Base-by-base conservation (phyloP, 2,113 vertebrate species). In the Falcunculus frontatus region DNA sequence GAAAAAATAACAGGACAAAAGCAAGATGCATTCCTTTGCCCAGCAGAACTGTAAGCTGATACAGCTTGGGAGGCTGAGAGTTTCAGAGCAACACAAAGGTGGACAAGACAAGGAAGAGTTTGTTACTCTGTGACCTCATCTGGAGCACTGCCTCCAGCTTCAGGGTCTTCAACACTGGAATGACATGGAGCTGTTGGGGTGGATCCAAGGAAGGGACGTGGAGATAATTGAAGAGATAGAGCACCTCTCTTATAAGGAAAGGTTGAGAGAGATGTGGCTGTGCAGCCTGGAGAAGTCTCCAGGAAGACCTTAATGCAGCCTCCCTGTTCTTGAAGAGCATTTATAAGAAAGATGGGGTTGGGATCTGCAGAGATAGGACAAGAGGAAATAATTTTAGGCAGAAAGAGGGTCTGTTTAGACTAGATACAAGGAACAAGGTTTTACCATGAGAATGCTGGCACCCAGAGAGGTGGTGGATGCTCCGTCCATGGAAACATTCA, bases 51-150 rank as follows among this genome's bases (percentile, higher is more conserved):
- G 10, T 16, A 39, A 7, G 10, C 26, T 30, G 59, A 15, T 35
- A 3, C 1, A 65, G 5, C 5, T 19, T 12, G 1, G 21, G 9
- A 74, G 2, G 1, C 8, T n/a, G 47, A 75, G 44, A 26, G 4
- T 7, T 94, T 39, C 10, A 2, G 55, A 67, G 18, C 7, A 70
- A n/a, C 4, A 21, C 0, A 3, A 25, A 53, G 4, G 8, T 44
- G 15, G 10, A 41, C 20, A 29, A 39, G 21, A 52, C 6, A 59
- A 39, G 3, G 13, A 75, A 56, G 5, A 7, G 1, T 25, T 83
- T 41, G 13, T 33, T 47, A 18, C 11, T 23, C 2, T 33, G 29
- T 13, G 4, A 41, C 9, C 44, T 26, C n/a, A 65, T 13, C 13
- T 26, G 46, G 6, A 35, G 1, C 4, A 35, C 29, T 68, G 46